These are phyloP conservation scores for Oenanthe oenanthe DNA, from an alignment of 2,113 vertebrate species.

Conservation along the genomic window DNA sequence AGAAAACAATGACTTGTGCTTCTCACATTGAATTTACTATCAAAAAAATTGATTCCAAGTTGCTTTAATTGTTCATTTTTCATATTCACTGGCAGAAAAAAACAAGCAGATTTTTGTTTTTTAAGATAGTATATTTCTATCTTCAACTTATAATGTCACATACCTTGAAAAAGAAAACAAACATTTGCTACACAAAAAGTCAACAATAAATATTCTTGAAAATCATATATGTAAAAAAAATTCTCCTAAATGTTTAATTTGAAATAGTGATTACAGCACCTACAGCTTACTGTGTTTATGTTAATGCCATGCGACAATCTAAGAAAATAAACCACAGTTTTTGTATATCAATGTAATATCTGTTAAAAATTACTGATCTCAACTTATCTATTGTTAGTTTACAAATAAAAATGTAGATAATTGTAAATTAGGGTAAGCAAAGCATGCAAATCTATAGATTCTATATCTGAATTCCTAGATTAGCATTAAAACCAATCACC, in stretches of 20 bases:
- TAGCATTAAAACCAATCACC: constrained; percentile 99
- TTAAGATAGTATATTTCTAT: not conserved
- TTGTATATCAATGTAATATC: constrained; percentile 81
- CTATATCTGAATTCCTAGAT: constrained; percentile 93
- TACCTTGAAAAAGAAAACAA: constrained; percentile 66
- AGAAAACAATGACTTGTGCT: not conserved
- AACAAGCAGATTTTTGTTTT: not conserved
- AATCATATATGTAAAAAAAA: constrained; percentile 24
- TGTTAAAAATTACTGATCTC: constrained; percentile 82
- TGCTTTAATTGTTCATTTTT: not conserved
- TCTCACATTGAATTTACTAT: not conserved
- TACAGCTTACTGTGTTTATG: constrained; percentile 75
- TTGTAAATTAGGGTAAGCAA: constrained; percentile 96
- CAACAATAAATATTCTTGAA: not conserved
- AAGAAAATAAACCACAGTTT: constrained; percentile 76
- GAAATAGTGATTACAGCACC: constrained; percentile 72
- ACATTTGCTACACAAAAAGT: not conserved
- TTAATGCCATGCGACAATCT: constrained; percentile 91
- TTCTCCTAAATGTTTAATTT: constrained; percentile 22
- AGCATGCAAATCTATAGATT: constrained; percentile 99
- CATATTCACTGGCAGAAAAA: not conserved
- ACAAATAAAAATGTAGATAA: constrained; percentile 85
- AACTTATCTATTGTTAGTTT: constrained; percentile 89
- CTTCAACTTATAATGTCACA: constrained; percentile 79
- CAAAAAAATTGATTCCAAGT: not conserved